Percentiles rank a stretch among this genome's conserved stretches.
These are phyloP conservation scores for Campaea margaritaria DNA, from an alignment of 2,888 invertebrate species.

Conservation along the genomic window DNA sequence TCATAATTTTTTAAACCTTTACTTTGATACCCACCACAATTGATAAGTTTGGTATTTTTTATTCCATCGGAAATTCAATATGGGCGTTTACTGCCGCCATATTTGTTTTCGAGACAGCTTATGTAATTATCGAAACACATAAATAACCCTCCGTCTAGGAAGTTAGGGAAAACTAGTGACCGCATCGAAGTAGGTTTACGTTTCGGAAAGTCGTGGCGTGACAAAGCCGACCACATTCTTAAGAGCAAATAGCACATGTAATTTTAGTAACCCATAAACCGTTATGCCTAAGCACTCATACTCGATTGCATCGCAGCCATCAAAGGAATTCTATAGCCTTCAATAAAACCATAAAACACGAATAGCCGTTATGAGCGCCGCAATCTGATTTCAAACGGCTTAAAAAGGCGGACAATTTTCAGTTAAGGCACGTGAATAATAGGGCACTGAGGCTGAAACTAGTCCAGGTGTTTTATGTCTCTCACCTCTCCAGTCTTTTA, in stretches of 20 bases:
- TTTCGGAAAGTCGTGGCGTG: conserved; percentile 1
- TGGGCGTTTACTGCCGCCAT: too few species aligned
- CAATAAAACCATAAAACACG: conserved; percentile 44
- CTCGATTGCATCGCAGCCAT: conserved; percentile 39
- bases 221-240: conserved; percentile 18
- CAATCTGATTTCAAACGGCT: conserved; percentile 43
- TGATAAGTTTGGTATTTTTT: too few species aligned
- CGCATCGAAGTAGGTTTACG: background rate
- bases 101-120: too few species aligned
- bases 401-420: conserved; percentile 51
- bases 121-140: too few species aligned
- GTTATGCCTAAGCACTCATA: conserved; percentile 38
- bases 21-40: too few species aligned
- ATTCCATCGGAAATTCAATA: too few species aligned
- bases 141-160: too few species aligned
- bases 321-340: conserved; percentile 37
- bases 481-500: conserved; percentile 59
- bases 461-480: conserved; percentile 55
- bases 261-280: conserved; percentile 37
- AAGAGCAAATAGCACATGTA: conserved; percentile 25
- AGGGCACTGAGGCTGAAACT: conserved; percentile 49
- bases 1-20: too few species aligned
- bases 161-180: too few species aligned
- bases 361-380: conserved; percentile 40
- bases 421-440: conserved; percentile 56